phyloP scores from a whole-genome alignment of 2,113 vertebrate genomes.

The Bubo scandiacus region DNA sequence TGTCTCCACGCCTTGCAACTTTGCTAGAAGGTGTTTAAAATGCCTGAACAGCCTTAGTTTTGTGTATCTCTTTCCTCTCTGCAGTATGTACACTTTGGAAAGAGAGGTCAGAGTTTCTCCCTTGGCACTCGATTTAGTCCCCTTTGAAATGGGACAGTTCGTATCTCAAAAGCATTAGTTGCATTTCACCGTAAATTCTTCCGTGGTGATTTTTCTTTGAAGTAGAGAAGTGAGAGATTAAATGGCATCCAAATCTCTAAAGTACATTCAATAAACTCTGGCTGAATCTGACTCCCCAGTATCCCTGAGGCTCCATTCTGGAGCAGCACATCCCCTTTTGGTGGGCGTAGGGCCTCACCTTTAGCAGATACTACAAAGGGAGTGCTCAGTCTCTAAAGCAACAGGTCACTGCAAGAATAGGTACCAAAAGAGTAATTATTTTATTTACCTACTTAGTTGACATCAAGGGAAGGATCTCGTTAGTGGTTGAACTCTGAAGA shows the following conservation, averaged over 20 bases:
- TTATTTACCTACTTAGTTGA: neutral
- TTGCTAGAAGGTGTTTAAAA: neutral
- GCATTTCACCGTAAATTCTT: neutral
- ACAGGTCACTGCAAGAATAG: no score
- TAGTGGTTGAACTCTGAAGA: neutral
- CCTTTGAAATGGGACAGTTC: neutral
- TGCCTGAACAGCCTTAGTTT: neutral
- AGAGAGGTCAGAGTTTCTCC: neutral
- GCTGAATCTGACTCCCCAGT: neutral
- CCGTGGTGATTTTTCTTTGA: neutral
- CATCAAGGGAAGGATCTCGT: neutral
- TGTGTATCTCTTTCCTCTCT: no score
- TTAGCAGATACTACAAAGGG: neutral
- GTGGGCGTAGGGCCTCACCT: neutral
- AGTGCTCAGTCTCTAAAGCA: neutral
- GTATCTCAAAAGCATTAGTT: neutral
- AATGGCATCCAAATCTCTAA: neutral
- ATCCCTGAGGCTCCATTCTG: no score
- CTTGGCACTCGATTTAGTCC: neutral
- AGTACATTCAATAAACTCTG: neutral
- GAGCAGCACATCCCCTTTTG: neutral
- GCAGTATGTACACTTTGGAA: fast-evolving
- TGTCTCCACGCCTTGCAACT: neutral
- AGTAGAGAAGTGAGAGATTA: neutral
- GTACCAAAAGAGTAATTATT: neutral